Evolutionary conservation across 2,113 vertebrate species (phyloP), one percentile per base, ranked within the genome.

Genomic region (Ramphastos sulfuratus): DNA sequence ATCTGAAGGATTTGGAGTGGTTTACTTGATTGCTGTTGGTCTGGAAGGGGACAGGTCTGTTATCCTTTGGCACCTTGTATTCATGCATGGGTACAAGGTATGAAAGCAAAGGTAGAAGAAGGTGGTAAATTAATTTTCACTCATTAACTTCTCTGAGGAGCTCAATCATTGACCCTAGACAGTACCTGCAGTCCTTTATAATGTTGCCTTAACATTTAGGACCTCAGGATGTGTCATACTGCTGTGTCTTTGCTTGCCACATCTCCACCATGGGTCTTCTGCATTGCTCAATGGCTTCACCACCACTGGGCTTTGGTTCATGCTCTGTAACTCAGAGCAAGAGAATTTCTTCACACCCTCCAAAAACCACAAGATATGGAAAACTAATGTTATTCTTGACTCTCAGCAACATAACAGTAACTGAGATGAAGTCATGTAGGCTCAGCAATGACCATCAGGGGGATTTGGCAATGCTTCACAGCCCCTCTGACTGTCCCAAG

Each of bases 311-410:
- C 44, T 16, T 94, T 89, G 89, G 80, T 91, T 95, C 88, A 46
- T 71, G n/a, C 94, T 93, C 89, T 78, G 30, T 64, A 93, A 95
- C 83, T 97, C 96, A 97, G 83, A 95, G 95, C 85, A 78, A 93
- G 95, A 87, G 95, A 98, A 98, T 97, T 97, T 35, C 90, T 95
- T 97, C 94, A 93, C 96, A 94, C 95, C 90, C 96, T 96, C 95
- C 94, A 94, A 93, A 97, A 98, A 95, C 96, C 97, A 97, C 97
- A 96, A 94, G 86, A 95, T 96, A 92, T 42, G 96, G 97, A 97
- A 97, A 97, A 86, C 65, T 35, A 80, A 30, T 96, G 95, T 97
- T 97, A 94, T 93, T 94, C 96, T 95, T 96, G 94, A 92, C 94
- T 97, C 92, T 86, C 94, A 87, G n/a, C 95, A 93, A 81, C 96